Conservation (phyloP, 2,888 invertebrate species). For the Tanytarsus gracilentus region DNA sequence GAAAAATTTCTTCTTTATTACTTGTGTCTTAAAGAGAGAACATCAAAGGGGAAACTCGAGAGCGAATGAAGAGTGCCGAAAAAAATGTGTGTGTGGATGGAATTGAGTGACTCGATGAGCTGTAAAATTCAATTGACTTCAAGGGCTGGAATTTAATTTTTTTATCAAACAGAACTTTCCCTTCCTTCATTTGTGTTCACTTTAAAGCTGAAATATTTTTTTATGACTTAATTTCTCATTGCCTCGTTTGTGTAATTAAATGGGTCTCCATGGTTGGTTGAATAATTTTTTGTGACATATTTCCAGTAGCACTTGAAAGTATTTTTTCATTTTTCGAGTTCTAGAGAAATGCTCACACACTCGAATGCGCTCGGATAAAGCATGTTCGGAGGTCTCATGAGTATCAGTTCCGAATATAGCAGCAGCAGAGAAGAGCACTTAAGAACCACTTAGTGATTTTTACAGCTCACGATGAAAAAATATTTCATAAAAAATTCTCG, state of each 20-base stretch:
- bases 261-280: background rate
- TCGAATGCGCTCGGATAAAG: no score
- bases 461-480: background rate
- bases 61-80: no score
- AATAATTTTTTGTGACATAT: background rate
- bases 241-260: constrained; percentile 1
- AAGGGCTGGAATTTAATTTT: background rate
- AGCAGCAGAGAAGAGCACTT: constrained; percentile 23
- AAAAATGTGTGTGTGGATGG: no score
- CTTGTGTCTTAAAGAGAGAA: background rate
- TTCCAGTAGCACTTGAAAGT: background rate
- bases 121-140: constrained; percentile 16
- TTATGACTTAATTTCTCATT: constrained; percentile 1
- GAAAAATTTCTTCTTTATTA: constrained; percentile 3
- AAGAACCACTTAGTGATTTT: constrained; percentile 29
- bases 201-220: no score
- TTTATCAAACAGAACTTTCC: background rate
- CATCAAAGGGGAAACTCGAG: constrained; percentile 4
- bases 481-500: background rate
- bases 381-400: no score
- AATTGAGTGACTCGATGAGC: background rate
- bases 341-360: no score
- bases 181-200: no score
- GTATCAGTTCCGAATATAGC: constrained; percentile 26
- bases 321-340: background rate